Conservation (phyloP, 2,113 vertebrate species). For the Artemisiospiza belli region DNA sequence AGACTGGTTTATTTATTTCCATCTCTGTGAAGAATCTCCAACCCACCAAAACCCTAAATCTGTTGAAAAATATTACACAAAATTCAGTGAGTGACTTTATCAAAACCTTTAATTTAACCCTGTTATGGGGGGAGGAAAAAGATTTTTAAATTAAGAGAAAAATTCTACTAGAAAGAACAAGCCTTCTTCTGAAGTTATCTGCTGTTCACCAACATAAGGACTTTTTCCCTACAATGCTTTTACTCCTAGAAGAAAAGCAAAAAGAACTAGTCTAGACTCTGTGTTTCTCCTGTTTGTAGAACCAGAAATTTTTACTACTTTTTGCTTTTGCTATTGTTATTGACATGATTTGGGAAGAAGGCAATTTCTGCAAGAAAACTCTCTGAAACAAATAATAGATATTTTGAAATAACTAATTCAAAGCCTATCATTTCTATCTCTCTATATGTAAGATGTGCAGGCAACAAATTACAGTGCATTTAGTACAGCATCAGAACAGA, state of each 20-base stretch:
- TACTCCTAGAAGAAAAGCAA: not conserved
- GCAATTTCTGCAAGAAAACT: not conserved
- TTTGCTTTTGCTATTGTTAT: not conserved
- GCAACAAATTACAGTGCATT: not conserved
- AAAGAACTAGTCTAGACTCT: not conserved
- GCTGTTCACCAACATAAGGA: not conserved
- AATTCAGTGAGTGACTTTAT: not conserved
- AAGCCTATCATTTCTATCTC: not conserved
- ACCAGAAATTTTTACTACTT: not conserved
- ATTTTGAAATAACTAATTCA: not conserved
- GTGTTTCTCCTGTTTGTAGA: not conserved
- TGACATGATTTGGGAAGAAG: not conserved
- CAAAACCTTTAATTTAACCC: not conserved
- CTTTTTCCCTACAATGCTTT: not conserved
- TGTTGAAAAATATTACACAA: not conserved
- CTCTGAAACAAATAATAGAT: not conserved
- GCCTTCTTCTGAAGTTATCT: not conserved
- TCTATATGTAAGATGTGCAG: not conserved
- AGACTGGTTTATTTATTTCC: not conserved
- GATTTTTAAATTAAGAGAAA: not conserved
- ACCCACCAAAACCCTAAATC: not conserved
- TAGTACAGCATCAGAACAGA: not conserved
- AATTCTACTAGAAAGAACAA: not conserved
- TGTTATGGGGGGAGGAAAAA: not conserved
- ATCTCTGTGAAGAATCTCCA: not conserved